Conservation (phyloP, 2,113 vertebrate genomes). For the Lanius ludovicianus region DNA sequence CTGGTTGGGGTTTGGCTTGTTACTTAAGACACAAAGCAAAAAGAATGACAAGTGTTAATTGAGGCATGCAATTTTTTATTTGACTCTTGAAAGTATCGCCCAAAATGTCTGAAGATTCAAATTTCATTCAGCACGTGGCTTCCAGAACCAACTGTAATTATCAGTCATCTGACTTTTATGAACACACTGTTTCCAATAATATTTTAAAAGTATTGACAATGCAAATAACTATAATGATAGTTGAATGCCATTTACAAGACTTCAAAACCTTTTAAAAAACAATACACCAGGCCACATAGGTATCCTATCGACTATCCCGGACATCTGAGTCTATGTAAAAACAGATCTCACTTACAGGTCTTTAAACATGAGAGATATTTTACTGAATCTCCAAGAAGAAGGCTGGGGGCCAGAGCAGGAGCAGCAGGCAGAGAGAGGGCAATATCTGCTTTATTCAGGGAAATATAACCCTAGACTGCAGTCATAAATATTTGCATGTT, state of each 20-base stretch:
- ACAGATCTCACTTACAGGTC: background rate
- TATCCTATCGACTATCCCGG: background rate
- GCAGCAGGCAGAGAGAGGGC: background rate
- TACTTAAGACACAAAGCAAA: slow-evolving; percentile 77
- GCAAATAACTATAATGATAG: background rate
- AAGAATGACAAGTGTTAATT: background rate
- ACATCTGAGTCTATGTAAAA: background rate
- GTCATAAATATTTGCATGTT: background rate
- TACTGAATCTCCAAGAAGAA: background rate
- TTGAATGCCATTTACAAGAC: background rate
- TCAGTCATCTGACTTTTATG: background rate
- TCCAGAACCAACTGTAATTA: background rate
- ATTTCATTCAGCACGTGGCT: background rate
- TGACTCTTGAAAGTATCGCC: background rate
- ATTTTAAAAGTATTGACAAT: background rate
- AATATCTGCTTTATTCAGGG: background rate
- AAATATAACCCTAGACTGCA: background rate
- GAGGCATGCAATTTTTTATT: background rate
- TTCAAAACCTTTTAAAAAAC: background rate
- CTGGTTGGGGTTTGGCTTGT: slow-evolving; percentile 99
- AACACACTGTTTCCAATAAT: background rate
- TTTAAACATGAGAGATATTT: background rate
- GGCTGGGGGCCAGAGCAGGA: background rate
- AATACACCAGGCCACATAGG: background rate
- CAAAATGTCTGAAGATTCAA: background rate